These are phyloP conservation scores for Hesperia comma DNA, from an alignment of 2,888 invertebrate genomes.

Conservation along the genomic window DNA sequence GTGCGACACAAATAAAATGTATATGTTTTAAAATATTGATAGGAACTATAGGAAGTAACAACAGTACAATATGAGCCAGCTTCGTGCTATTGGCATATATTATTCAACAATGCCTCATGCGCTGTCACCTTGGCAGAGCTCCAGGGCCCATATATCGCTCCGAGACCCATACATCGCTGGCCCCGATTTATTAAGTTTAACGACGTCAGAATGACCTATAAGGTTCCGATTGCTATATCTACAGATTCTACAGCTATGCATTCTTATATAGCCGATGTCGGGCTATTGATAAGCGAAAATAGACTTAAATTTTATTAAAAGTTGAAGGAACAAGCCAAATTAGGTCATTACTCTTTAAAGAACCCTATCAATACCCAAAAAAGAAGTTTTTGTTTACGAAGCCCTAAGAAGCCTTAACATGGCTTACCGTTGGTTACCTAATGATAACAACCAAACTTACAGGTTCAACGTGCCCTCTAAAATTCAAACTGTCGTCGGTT, in stretches of 20 bases:
- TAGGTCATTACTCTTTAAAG: too few species aligned
- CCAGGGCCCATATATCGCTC: constrained; percentile 45
- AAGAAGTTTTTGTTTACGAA: too few species aligned
- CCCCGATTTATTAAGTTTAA: constrained; percentile 40
- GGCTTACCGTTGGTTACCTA: too few species aligned
- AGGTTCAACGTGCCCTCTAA: too few species aligned
- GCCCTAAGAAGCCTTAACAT: too few species aligned
- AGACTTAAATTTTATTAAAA: too few species aligned
- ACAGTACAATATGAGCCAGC: constrained; percentile 18
- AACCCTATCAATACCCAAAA: too few species aligned
- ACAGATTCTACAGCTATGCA: neutral
- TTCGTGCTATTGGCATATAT: constrained; percentile 40
- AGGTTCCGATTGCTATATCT: constrained; percentile 14
- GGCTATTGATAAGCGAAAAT: too few species aligned
- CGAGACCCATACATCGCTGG: constrained; percentile 33
- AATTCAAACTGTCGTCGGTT: too few species aligned
- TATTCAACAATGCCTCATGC: constrained; percentile 46
- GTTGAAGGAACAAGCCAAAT: too few species aligned
- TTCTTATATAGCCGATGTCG: too few species aligned
- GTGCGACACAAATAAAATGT: neutral
- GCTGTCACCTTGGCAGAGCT: constrained; percentile 44
- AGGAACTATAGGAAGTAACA: neutral
- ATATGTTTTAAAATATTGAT: neutral
- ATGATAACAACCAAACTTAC: too few species aligned
- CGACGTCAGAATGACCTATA: constrained; percentile 34